Evolutionary conservation across 1,140 invertebrate genomes (phyloP).

Genomic region (Schlechtendalia chinensis): DNA sequence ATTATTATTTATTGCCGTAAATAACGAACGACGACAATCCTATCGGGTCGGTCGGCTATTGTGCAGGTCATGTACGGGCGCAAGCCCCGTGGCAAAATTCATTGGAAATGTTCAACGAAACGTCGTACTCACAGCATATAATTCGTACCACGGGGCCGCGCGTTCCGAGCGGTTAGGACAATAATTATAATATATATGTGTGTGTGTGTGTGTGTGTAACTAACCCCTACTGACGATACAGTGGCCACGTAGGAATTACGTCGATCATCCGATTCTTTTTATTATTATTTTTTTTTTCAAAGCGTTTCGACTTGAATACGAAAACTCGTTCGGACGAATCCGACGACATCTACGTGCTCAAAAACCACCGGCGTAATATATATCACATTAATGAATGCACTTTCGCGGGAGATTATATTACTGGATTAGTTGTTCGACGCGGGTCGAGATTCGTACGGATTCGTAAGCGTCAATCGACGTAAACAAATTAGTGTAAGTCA

Average conservation of each 20-base stretch:
- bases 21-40: slow-evolving; percentile 32
- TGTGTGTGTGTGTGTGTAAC: neutral
- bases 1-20: neutral
- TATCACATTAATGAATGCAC: too few relatives aligned
- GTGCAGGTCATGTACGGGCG: slow-evolving; percentile 39
- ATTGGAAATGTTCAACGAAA: neutral
- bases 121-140: neutral
- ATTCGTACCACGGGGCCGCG: too few relatives aligned
- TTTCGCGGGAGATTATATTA: too few relatives aligned
- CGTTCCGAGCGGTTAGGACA: too few relatives aligned
- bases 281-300: neutral
- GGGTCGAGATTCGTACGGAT: too few relatives aligned
- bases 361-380: too few relatives aligned
- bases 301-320: neutral
- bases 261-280: slow-evolving; percentile 5
- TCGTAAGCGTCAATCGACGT: too few relatives aligned
- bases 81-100: neutral
- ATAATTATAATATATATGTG: neutral
- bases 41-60: slow-evolving; percentile 19
- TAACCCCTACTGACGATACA: slow-evolving; percentile 11
- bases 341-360: too few relatives aligned
- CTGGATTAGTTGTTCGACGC: too few relatives aligned
- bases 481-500: too few relatives aligned
- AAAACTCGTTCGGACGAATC: neutral
- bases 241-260: slow-evolving; percentile 30